Evolutionary conservation across 23 tunicate species (phyloP), one percentile per base, ranked within the genome.

Genomic region (Clavelina lepadiformis): DNA sequence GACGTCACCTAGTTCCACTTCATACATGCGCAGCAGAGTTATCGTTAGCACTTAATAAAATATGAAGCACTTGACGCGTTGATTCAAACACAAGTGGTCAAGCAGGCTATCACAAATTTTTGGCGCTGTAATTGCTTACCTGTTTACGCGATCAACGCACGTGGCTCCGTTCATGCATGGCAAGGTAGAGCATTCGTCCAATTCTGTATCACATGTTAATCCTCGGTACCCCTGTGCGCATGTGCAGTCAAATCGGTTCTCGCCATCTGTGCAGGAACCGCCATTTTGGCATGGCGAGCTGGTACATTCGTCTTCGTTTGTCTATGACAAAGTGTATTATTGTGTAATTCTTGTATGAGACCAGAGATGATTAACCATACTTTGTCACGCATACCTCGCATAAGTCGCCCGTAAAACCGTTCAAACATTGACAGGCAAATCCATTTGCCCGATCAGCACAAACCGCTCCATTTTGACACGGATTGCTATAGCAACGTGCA

Each of bases 181-280:
- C 22, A 32, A 26, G 52, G 65, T 71, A 1, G 41, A 30, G 36
- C 76, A 71, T 35, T 71, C 76, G 65, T 71, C 45, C 3, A 35
- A 24, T 33, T 71, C 83, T 3, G n/a, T 2, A 38, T 67, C 62
- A 67, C 83, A 77, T 30, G 27, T n/a, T 30, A 34, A 37, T 27
- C 83, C 83, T 21, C 58, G 61, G 67, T 66, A 77, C 24, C 83
- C 83, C 6, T 51, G 41, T 28, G 65, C 73, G 70, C 83, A 77
- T 38, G 51, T 47, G 74, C 83, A 77, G 29, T 36, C 23, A 35
- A 31, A 77, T 18, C 49, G 25, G 28, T 57, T 46, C 29, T 28
- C 11, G 3, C 44, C 74, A 33, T 77, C 69, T 31, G 45, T 31
- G 50, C 74, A 75, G 11, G 61, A 32, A 0, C 71, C 81, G 1